Percentiles rank a stretch among this genome's conserved stretches.
Conservation (phyloP, 2,888 invertebrate genomes). For the Lithodes maja region DNA sequence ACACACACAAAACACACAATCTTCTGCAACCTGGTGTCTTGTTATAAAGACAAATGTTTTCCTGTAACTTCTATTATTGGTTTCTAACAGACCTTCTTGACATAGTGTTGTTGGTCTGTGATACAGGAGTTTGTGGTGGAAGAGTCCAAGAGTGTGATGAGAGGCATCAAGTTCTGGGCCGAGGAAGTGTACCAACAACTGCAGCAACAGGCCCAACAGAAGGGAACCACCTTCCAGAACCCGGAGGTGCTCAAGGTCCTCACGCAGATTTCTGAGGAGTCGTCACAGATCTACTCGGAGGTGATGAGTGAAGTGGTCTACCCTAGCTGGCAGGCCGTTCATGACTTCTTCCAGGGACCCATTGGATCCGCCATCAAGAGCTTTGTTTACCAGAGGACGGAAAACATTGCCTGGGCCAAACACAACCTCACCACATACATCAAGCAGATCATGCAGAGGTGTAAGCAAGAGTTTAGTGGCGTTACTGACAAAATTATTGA, state of each 20-base stretch:
- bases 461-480: not conserved
- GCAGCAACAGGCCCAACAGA: not conserved
- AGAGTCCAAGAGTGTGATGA: not conserved
- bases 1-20: no score
- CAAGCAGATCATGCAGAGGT: conserved; percentile 17
- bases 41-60: no score
- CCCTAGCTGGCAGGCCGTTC: not conserved
- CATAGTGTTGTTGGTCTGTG: not conserved
- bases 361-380: not conserved
- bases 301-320: not conserved
- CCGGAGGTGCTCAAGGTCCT: not conserved
- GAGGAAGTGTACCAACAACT: not conserved
- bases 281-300: not conserved
- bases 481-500: not conserved
- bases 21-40: no score
- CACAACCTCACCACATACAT: not conserved
- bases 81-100: not conserved
- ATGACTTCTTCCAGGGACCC: no score
- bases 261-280: not conserved
- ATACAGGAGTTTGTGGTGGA: conserved; percentile 12
- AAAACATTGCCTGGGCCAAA: not conserved
- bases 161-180: not conserved
- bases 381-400: not conserved
- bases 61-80: no score
- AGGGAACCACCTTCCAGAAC: not conserved